phyloP scores from a whole-genome alignment of 2,888 invertebrate species.

The Anagyrus pseudococci region DNA sequence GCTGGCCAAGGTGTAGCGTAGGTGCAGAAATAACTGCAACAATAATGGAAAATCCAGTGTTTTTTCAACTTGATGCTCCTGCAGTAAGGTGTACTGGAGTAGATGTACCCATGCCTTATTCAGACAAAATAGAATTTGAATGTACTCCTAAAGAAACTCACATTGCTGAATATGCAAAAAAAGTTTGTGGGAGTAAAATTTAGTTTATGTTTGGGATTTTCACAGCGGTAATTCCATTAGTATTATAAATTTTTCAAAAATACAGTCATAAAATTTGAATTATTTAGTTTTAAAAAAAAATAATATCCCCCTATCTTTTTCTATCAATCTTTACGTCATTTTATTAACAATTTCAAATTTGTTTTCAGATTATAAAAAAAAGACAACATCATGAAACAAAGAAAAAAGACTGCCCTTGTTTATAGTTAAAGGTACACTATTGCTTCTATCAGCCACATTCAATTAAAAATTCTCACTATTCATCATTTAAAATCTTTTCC shows the following conservation, averaged over 20 bases:
- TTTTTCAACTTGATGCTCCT: slow-evolving; percentile 47
- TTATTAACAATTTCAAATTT: background rate
- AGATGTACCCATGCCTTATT: slow-evolving; percentile 48
- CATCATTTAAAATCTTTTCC: background rate
- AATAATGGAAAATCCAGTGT: slow-evolving; percentile 46
- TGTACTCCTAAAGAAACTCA: slow-evolving; percentile 45
- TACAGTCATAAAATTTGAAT: slow-evolving; percentile 12
- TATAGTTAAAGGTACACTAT: background rate
- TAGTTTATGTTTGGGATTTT: slow-evolving; percentile 24
- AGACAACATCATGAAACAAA: background rate
- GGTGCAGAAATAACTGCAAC: slow-evolving; percentile 46
- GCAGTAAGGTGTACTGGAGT: slow-evolving; percentile 44
- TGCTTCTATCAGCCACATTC: background rate
- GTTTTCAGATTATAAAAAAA: background rate
- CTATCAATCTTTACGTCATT: too few relatives aligned
- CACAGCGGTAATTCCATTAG: background rate
- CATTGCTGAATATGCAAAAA: slow-evolving; percentile 45
- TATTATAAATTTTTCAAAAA: background rate
- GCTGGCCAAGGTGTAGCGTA: slow-evolving; percentile 71
- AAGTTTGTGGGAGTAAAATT: slow-evolving; percentile 41
- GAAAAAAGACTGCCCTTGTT: background rate
- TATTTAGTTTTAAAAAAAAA: background rate
- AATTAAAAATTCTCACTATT: slow-evolving; percentile 5
- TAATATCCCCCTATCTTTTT: background rate
- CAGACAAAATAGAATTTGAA: slow-evolving; percentile 46